phyloP scores from a whole-genome alignment of 2,797 vertebrate genomes.

The Paguma larvata region DNA sequence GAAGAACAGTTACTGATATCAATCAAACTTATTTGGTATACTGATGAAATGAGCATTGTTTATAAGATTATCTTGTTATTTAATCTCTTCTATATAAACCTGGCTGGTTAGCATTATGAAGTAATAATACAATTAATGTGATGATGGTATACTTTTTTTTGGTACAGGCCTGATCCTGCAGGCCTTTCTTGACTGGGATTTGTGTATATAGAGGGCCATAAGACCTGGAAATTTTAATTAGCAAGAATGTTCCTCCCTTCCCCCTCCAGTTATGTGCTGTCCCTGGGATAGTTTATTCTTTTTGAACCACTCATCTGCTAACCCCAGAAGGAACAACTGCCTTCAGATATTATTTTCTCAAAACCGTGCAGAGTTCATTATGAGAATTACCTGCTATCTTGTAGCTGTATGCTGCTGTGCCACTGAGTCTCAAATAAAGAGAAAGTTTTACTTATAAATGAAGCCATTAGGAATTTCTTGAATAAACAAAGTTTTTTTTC shows the following conservation, averaged over 20 bases:
- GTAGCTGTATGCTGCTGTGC: slow-evolving; percentile 54
- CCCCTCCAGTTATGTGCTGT: neutral
- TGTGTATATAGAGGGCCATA: slow-evolving; percentile 70
- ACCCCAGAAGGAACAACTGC: slow-evolving; percentile 80
- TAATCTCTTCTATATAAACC: slow-evolving; percentile 83
- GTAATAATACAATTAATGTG: slow-evolving; percentile 82
- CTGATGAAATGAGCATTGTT: slow-evolving; percentile 83
- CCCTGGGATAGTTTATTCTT: slow-evolving; percentile 78
- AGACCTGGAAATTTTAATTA: slow-evolving; percentile 84
- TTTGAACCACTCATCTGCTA: slow-evolving; percentile 80
- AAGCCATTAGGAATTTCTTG: slow-evolving; percentile 84
- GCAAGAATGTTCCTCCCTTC: slow-evolving; percentile 40
- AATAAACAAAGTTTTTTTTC: slow-evolving; percentile 76
- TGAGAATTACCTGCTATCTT: slow-evolving; percentile 80
- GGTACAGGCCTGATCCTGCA: slow-evolving; percentile 82
- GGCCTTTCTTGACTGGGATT: slow-evolving; percentile 65
- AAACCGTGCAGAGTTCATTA: slow-evolving; percentile 81
- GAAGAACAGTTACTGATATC: slow-evolving; percentile 74
- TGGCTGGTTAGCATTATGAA: slow-evolving; percentile 78
- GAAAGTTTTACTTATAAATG: slow-evolving; percentile 79
- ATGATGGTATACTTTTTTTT: slow-evolving; percentile 79
- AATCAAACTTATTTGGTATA: slow-evolving; percentile 78
- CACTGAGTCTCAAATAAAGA: slow-evolving; percentile 75
- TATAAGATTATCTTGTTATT: slow-evolving; percentile 83
- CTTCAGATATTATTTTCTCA: slow-evolving; percentile 81